Conservation (phyloP, 2,113 vertebrate species). For the Chionis minor region DNA sequence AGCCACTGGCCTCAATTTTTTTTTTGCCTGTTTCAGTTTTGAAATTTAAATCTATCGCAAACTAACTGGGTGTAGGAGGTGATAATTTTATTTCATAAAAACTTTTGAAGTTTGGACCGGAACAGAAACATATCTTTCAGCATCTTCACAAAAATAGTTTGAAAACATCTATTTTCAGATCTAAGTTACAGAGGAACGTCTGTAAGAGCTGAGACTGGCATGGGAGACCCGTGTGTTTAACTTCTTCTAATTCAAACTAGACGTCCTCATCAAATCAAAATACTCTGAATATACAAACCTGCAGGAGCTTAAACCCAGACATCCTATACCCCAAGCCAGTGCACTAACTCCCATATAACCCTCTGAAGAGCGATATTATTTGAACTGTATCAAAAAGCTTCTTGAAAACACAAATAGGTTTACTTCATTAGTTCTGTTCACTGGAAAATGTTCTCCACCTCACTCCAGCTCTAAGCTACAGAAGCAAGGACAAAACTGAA, state of each 20-base stretch:
- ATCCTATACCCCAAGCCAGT: neutral
- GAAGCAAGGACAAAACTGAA: neutral
- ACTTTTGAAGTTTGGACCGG: neutral
- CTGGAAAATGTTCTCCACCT: neutral
- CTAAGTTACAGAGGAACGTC: neutral
- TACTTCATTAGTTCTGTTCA: neutral
- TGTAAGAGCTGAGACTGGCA: neutral
- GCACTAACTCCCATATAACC: neutral
- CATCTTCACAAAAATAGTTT: conserved; percentile 10
- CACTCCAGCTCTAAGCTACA: neutral
- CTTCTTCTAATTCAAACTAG: neutral
- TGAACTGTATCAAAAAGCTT: neutral
- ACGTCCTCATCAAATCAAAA: neutral
- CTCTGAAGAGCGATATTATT: neutral
- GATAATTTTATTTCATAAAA: conserved; percentile 31
- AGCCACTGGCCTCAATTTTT: neutral
- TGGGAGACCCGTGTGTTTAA: neutral
- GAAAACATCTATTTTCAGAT: conserved; percentile 14
- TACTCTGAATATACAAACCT: neutral
- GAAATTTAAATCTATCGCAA: conserved; percentile 18
- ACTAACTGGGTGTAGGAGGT: conserved; percentile 4
- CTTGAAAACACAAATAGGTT: neutral
- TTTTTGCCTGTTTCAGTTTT: neutral
- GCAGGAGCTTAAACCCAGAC: neutral
- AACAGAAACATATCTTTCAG: neutral